Evolutionary conservation across 2,797 vertebrate genomes (phyloP), one percentile per base, ranked within the genome.

Genomic region (Rhinatrema bivittatum): DNA sequence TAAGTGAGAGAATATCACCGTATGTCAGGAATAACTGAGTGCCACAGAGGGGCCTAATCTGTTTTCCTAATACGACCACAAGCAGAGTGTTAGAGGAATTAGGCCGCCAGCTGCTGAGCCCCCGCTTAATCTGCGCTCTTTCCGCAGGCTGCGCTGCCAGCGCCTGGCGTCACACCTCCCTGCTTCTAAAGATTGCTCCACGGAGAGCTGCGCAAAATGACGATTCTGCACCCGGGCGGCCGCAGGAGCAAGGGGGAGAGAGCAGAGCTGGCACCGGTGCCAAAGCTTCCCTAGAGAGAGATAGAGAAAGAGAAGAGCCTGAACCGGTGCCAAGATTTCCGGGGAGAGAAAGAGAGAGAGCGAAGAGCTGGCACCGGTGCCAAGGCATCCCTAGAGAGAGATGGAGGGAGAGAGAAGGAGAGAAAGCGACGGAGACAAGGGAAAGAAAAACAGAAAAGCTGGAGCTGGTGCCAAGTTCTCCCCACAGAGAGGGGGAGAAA

Each of bases 51-150:
- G 85, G 84, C 86, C 86, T 91, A 89, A 90, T 91, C 90, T 91
- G 89, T 94, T 93, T 79, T 92, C 90, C 90, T 94, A 94, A 94
- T 91, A 90, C 90, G 91, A 91, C 89, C 91, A 92, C 89, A 91
- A 91, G 89, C 91, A 83, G 84, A 86, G 86, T 86, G 87, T 89
- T 91, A 87, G 84, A 87, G 85, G 87, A 93, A 93, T 92, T 91
- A 94, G 86, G 87, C 80, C 85, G 87, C 91, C 91, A 94, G 90
- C 88, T 94, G 91, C 89, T 89, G 73, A 76, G 81, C 74, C 65
- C 70, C 64, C 66, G 61, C 36, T 62, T 69, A 69, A 68, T 70
- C 69, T 61, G 72, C 53, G 67, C 56, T 68, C 61, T 75, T 72
- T 91, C 88, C 88, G 88, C 84, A 78, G 90, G 89, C 88, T 80